Conservation (phyloP, 2,888 invertebrate genomes). For the Ryuthela nishihirai region DNA sequence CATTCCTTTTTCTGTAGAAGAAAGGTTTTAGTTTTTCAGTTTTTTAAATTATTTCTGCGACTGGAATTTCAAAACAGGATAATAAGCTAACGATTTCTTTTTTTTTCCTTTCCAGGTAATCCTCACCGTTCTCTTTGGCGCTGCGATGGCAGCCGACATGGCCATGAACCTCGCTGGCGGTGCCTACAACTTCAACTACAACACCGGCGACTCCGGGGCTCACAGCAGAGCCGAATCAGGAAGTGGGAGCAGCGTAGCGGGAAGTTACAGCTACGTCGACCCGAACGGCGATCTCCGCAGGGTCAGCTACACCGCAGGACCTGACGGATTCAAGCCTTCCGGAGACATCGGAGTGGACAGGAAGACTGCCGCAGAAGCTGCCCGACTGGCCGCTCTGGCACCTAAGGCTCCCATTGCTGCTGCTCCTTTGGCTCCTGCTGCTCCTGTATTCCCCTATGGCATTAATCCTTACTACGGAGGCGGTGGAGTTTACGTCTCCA, state of each 20-base stretch:
- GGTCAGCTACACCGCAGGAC: conserved; percentile 29
- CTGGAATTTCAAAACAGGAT: too few relatives aligned
- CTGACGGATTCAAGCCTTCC: conserved; percentile 27
- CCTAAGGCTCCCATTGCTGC: conserved; percentile 17
- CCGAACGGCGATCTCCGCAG: conserved; percentile 26
- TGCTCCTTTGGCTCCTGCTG: neutral
- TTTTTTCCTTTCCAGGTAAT: conserved; percentile 7
- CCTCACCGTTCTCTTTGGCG: conserved; percentile 8
- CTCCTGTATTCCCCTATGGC: too few relatives aligned
- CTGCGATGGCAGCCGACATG: conserved; percentile 15
- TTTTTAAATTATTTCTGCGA: too few relatives aligned
- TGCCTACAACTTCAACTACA: conserved; percentile 22
- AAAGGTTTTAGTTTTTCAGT: too few relatives aligned
- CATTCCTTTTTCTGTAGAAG: too few relatives aligned
- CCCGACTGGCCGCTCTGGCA: conserved; percentile 21
- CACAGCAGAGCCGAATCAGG: conserved; percentile 23
- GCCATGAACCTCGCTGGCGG: conserved; percentile 17
- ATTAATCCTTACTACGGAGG: too few relatives aligned
- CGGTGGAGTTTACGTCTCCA: too few relatives aligned
- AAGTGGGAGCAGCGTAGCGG: conserved; percentile 5
- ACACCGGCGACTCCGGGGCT: conserved; percentile 16
- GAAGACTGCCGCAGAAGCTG: conserved; percentile 35
- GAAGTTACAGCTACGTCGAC: conserved; percentile 31
- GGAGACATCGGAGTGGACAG: conserved; percentile 39
- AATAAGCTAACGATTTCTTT: too few relatives aligned